Percentiles rank a stretch among this genome's conserved stretches.
Evolutionary conservation across 2,888 invertebrate species (phyloP).

Genomic region (Ypsolopha sequella): DNA sequence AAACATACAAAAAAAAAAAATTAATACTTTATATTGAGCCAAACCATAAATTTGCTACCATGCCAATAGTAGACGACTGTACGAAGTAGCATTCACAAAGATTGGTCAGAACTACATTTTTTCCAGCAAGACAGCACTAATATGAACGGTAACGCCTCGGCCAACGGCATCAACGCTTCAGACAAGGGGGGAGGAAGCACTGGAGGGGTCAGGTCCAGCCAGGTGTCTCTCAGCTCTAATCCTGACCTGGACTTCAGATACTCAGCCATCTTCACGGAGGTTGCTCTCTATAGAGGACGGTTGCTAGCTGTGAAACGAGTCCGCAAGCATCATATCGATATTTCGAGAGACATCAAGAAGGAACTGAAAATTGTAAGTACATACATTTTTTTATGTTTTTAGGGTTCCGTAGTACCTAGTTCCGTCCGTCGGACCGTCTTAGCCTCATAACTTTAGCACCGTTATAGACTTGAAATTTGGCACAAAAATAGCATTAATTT

Average conservation of each 20-base stretch:
- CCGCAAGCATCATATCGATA: slow-evolving; percentile 87
- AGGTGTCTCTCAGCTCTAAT: slow-evolving; percentile 93
- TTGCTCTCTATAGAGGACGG: slow-evolving; percentile 89
- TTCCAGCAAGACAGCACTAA: slow-evolving; percentile 74
- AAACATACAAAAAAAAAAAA: no score
- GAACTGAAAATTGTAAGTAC: slow-evolving; percentile 88
- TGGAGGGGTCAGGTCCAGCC: slow-evolving; percentile 79
- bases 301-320: slow-evolving; percentile 90
- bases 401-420: no score
- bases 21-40: no score
- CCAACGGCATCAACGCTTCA: slow-evolving; percentile 73
- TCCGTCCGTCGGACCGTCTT: no score
- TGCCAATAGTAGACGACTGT: no score
- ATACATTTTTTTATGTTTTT: no score
- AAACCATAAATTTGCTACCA: no score
- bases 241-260: slow-evolving; percentile 92
- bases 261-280: slow-evolving; percentile 90
- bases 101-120: slow-evolving; percentile 63
- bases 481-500: no score
- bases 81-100: slow-evolving; percentile 15
- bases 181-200: slow-evolving; percentile 45
- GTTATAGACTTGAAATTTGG: no score
- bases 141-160: slow-evolving; percentile 85
- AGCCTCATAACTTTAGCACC: no score
- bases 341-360: slow-evolving; percentile 91